Evolutionary conservation across 2,888 invertebrate species (phyloP).

Genomic region (Aspidiotus destructor): DNA sequence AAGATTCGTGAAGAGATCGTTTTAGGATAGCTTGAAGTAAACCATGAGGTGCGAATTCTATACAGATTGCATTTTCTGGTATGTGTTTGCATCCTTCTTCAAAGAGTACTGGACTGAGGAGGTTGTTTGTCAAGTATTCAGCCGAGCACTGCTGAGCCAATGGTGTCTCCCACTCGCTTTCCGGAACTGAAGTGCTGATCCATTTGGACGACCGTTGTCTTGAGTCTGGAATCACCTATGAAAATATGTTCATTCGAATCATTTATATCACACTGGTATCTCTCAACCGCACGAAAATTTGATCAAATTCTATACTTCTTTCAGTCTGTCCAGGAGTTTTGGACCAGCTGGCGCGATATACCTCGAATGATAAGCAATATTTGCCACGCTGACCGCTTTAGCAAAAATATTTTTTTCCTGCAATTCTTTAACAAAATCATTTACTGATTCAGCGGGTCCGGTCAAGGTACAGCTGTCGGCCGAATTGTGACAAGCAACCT

Average conservation of each 20-base stretch:
- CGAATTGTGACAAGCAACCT: constrained; percentile 72
- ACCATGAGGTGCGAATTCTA: constrained; percentile 86
- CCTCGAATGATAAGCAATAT: constrained; percentile 81
- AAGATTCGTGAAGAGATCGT: constrained; percentile 50
- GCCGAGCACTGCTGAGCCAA: constrained; percentile 51
- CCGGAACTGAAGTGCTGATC: constrained; percentile 57
- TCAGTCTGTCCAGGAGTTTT: constrained; percentile 54
- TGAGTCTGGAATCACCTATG: constrained; percentile 45
- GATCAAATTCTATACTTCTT: constrained; percentile 41
- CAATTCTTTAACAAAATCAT: constrained; percentile 55
- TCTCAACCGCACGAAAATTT: neutral
- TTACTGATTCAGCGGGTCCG: constrained; percentile 58
- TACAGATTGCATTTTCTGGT: constrained; percentile 68
- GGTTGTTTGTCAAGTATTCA: constrained; percentile 59
- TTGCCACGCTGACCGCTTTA: constrained; percentile 70
- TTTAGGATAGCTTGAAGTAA: constrained; percentile 78
- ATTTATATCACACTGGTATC: neutral
- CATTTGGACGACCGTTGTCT: constrained; percentile 51
- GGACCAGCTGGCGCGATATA: constrained; percentile 68
- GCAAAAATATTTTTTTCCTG: constrained; percentile 64
- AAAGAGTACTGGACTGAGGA: constrained; percentile 60
- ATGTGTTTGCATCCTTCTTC: constrained; percentile 72
- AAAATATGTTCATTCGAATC: neutral
- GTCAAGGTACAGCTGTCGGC: constrained; percentile 68
- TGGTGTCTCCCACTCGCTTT: constrained; percentile 50